These are phyloP conservation scores for Hesperophylax magnus DNA, from an alignment of 1,140 invertebrate genomes.

Conservation along the genomic window DNA sequence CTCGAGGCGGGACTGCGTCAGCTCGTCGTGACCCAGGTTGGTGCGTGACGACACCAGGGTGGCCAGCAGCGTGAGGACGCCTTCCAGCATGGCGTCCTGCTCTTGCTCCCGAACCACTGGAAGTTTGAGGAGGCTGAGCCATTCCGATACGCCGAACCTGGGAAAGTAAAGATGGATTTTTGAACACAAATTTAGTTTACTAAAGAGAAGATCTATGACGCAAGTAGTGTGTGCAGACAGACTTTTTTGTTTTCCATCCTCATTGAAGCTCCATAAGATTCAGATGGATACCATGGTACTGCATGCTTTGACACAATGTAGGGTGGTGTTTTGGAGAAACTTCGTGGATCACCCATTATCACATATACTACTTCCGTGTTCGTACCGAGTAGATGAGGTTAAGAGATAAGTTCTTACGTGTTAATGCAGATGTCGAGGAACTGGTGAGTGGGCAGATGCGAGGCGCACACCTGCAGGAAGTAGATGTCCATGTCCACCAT, in stretches of 20 bases:
- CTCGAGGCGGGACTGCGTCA: constrained; percentile 86
- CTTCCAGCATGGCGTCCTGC: constrained; percentile 93
- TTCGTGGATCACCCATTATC: too few relatives aligned
- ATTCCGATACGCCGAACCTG: constrained; percentile 87
- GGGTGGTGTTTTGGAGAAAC: too few relatives aligned
- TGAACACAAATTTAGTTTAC: too few relatives aligned
- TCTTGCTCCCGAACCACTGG: constrained; percentile 79
- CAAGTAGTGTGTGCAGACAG: too few relatives aligned
- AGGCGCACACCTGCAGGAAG: constrained; percentile 93
- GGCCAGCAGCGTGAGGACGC: constrained; percentile 91
- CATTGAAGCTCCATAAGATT: too few relatives aligned
- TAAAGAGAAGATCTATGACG: too few relatives aligned
- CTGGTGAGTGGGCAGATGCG: constrained; percentile 86
- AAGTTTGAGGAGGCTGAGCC: constrained; percentile 84
- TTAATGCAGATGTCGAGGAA: constrained; percentile 92
- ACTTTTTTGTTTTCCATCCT: too few relatives aligned
- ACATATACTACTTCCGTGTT: too few relatives aligned
- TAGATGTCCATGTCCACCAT: constrained; percentile 98
- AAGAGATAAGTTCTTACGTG: constrained; percentile 81
- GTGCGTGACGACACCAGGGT: constrained; percentile 92
- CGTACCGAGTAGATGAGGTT: too few relatives aligned
- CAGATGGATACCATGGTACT: too few relatives aligned
- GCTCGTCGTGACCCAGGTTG: constrained; percentile 84
- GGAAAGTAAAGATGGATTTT: neutral
- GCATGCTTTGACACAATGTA: too few relatives aligned